These are phyloP conservation scores for Endomychus coccineus DNA, from an alignment of 2,888 invertebrate species.

Conservation along the genomic window DNA sequence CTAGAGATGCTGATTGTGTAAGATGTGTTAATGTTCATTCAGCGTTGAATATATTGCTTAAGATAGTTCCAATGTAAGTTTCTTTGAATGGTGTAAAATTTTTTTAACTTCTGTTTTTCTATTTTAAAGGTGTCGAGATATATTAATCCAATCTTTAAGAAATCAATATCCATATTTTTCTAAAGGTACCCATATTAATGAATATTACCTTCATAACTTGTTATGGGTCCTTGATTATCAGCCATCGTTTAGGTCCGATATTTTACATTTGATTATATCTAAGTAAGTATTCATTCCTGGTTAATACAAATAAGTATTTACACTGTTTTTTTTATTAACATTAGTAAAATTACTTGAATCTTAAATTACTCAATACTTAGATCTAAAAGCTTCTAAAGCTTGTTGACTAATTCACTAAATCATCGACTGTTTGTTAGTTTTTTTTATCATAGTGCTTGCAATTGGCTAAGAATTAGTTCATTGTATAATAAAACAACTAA, in stretches of 20 bases:
- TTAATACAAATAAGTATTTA: too few relatives aligned
- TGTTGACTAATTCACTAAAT: too few relatives aligned
- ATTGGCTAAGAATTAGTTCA: too few relatives aligned
- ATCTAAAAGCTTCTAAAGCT: too few relatives aligned
- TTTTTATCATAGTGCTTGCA: too few relatives aligned
- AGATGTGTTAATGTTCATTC: constrained; percentile 59
- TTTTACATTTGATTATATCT: constrained; percentile 67
- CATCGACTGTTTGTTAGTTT: too few relatives aligned
- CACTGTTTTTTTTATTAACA: too few relatives aligned
- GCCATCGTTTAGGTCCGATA: constrained; percentile 59
- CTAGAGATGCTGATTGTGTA: constrained; percentile 48
- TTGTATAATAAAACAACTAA: too few relatives aligned
- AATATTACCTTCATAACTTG: constrained; percentile 70
- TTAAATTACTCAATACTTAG: too few relatives aligned
- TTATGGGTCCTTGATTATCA: constrained; percentile 69
- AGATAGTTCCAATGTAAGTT: constrained; percentile 54
- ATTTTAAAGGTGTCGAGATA: constrained; percentile 57
- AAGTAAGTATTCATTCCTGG: constrained; percentile 51
- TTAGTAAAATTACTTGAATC: too few relatives aligned
- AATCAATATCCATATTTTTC: constrained; percentile 71
- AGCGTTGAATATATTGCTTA: constrained; percentile 41
- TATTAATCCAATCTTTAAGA: constrained; percentile 57
- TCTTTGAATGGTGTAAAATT: neutral
- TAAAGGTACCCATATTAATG: constrained; percentile 58
- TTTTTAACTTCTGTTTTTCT: constrained; percentile 28